Evolutionary conservation across 30 jellyfish, hydroid and myxozoan genomes (phyloP), one percentile per base, ranked within the genome.

Genomic region (Phacellophora camtschatica): DNA sequence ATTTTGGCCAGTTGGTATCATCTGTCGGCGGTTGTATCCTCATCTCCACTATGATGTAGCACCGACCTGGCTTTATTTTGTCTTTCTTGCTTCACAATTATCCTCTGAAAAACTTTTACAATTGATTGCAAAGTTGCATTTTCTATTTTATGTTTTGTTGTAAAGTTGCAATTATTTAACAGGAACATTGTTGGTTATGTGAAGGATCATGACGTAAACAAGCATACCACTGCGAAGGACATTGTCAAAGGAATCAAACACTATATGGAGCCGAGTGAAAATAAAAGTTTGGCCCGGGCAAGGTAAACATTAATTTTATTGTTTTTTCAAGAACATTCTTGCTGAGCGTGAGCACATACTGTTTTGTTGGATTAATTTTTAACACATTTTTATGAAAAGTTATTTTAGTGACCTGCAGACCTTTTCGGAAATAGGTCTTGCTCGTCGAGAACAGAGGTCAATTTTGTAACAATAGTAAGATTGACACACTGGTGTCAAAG

Each of bases 271-370:
- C 95, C 86, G 2, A 57, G 56, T 22, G 95, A 69, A 45, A 68
- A 63, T 55, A 71, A 71, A 62, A 83, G 86, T 27, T 23, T 70
- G 22, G 95, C 95, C 9, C 81, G 95, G 1, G 95, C 95, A 41
- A 83, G 95, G 95, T 68, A 59, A 10, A 2, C 4, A 4, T 43
- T 24, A 4, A 5, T 55, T 42, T 8, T 29, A 7, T 16, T 41
- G 19, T 36, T 13, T 3, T 48, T 15, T n/a, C 5, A 45, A 9
- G 46, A 41, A 9, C 55, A 8, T 41, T 9, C 55, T 16, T 16
- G 9, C 55, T 41, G 9, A 8, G 55, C 55, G n/a, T n/a, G n/a
- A n/a, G n/a, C n/a, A n/a, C n/a, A n/a, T n/a, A n/a, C n/a, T n/a
- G n/a, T n/a, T n/a, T n/a, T n/a, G n/a, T n/a, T n/a, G n/a, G n/a